These are phyloP conservation scores for Presbytis comata DNA, from an alignment of 2,797 vertebrate genomes.

Conservation along the genomic window DNA sequence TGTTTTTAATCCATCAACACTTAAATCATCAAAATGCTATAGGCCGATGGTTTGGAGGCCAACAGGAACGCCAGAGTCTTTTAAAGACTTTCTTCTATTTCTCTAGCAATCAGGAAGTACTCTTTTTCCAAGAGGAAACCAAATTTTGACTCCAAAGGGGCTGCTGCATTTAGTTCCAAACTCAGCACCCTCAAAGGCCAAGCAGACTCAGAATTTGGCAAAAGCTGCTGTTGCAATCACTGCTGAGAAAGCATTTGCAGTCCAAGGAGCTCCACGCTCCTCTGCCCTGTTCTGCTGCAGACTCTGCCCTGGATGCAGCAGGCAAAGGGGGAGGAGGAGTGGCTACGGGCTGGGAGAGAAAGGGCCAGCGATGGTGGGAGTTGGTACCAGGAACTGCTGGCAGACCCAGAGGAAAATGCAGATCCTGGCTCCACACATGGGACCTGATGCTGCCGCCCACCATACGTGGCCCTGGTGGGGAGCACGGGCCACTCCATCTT, in stretches of 20 bases:
- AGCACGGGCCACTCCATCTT: accelerated
- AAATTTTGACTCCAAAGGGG: slow-evolving; percentile 24
- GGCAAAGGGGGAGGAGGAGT: not conserved
- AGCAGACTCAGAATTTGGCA: not conserved
- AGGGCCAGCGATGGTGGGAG: accelerated
- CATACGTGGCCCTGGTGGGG: not conserved
- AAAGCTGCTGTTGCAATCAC: accelerated
- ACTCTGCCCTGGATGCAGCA: accelerated
- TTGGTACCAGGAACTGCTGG: accelerated
- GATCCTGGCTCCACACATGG: not conserved
- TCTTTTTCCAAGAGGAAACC: slow-evolving; percentile 60
- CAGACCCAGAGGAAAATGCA: accelerated
- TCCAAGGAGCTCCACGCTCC: not conserved
- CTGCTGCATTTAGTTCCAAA: not conserved
- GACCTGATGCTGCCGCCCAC: not conserved
- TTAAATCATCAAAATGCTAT: slow-evolving; percentile 61
- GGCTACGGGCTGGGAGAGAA: accelerated
- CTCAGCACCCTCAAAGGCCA: not conserved
- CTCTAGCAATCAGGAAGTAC: slow-evolving; percentile 43
- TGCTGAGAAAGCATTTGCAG: accelerated
- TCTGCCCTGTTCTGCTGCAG: not conserved
- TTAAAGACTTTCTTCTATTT: slow-evolving; percentile 29
- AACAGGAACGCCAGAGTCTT: not conserved
- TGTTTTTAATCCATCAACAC: slow-evolving; percentile 64
- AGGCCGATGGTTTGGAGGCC: not conserved